A percentile compares a stretch with the other conserved stretches of the same genome.
Conservation (phyloP, 2,888 invertebrate genomes). For the Timandra comae region DNA sequence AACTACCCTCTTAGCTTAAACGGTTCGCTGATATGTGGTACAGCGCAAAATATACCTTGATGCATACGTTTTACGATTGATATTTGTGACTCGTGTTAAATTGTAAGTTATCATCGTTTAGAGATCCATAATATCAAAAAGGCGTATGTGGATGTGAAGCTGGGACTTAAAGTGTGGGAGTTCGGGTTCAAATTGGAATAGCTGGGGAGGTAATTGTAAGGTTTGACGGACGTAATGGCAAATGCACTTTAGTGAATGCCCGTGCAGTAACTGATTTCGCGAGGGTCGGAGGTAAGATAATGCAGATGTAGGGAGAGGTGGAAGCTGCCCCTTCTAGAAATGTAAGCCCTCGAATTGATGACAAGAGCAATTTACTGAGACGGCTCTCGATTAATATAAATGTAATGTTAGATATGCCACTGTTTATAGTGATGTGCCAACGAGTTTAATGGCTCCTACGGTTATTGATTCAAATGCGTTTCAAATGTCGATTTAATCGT, state of each 20-base stretch:
- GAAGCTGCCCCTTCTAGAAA: constrained; percentile 33
- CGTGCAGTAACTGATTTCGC: constrained; percentile 61
- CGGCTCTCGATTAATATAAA: constrained; percentile 68
- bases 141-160: constrained; percentile 2
- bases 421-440: constrained; percentile 6
- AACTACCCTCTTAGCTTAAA: constrained; percentile 74
- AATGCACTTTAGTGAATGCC: constrained; percentile 70
- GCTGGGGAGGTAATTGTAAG: constrained; percentile 42
- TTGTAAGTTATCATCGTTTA: constrained; percentile 60
- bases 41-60: constrained; percentile 27
- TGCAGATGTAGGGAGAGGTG: constrained; percentile 60
- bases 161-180: constrained; percentile 20
- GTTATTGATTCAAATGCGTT: too few species aligned
- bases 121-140: constrained; percentile 29
- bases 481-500: too few species aligned
- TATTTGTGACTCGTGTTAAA: constrained; percentile 19
- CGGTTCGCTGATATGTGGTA: constrained; percentile 32
- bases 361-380: constrained; percentile 60
- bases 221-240: constrained; percentile 60
- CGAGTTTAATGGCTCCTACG: constrained; percentile 4
- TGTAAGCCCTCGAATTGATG: constrained; percentile 47
- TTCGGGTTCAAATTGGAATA: constrained; percentile 28
- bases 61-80: constrained; percentile 11
- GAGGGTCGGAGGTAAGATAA: constrained; percentile 70
- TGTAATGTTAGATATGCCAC: constrained; percentile 29